phyloP scores from a whole-genome alignment of 1,140 invertebrate genomes.

The Centruroides sculpturatus region DNA sequence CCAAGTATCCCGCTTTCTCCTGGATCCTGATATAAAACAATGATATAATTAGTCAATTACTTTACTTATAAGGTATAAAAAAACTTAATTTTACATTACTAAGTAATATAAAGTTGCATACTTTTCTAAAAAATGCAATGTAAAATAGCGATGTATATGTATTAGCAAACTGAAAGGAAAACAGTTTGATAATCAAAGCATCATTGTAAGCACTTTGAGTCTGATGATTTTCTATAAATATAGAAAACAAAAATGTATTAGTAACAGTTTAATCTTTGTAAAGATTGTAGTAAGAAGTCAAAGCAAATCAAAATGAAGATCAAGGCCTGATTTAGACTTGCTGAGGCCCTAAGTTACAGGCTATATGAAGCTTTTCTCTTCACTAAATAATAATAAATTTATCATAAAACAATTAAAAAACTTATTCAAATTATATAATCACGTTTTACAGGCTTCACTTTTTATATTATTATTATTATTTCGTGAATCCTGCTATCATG shows the following conservation, averaged over 20 bases:
- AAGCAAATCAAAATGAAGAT: too few relatives aligned
- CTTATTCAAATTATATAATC: too few relatives aligned
- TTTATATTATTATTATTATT: too few relatives aligned
- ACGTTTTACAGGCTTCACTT: too few relatives aligned
- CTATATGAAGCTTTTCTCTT: not conserved
- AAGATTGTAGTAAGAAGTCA: too few relatives aligned
- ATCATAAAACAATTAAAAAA: too few relatives aligned
- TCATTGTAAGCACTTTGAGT: slow-evolving; percentile 31
- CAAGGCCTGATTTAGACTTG: too few relatives aligned
- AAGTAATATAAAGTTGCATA: too few relatives aligned
- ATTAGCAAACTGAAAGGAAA: slow-evolving; percentile 36
- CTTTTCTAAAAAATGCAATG: slow-evolving; percentile 31
- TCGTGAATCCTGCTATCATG: too few relatives aligned
- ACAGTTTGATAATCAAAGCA: slow-evolving; percentile 33
- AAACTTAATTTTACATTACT: too few relatives aligned
- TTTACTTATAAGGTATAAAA: too few relatives aligned
- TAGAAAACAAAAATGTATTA: not conserved
- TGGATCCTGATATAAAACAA: slow-evolving; percentile 11
- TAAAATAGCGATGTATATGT: slow-evolving; percentile 34
- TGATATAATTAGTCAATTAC: not conserved
- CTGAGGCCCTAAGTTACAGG: not conserved
- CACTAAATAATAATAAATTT: too few relatives aligned
- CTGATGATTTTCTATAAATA: slow-evolving; percentile 31
- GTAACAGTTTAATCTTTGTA: not conserved
- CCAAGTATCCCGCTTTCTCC: slow-evolving; percentile 22